phyloP scores from a whole-genome alignment of 2,797 vertebrate species.

The Enteromius trimaculatus region DNA sequence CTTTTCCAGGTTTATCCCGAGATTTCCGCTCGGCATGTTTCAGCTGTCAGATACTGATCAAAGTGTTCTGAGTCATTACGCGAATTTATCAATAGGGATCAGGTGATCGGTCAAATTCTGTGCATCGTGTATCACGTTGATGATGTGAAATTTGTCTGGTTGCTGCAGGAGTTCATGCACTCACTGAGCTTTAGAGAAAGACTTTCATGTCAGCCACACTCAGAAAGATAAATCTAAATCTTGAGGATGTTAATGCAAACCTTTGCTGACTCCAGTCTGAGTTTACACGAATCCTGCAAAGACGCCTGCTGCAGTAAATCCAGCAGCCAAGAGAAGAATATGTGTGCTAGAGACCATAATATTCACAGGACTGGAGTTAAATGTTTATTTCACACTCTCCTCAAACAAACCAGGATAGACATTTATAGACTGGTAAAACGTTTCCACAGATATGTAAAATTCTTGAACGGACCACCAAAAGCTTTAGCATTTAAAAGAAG shows the following conservation, averaged over 20 bases:
- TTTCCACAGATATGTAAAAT: conserved; percentile 1
- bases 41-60: not conserved
- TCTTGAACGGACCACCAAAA: not conserved
- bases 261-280: not conserved
- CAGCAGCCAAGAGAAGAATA: not conserved
- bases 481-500: not conserved
- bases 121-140: not conserved
- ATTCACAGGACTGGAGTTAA: not conserved
- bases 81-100: not conserved
- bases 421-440: not conserved
- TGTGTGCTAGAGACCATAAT: not conserved
- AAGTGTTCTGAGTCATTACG: not conserved
- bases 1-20: conserved; percentile 52
- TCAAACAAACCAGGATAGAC: conserved; percentile 3
- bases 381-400: conserved; percentile 28
- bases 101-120: not conserved
- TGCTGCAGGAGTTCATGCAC: conserved; percentile 5
- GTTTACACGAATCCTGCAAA: not conserved
- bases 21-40: not conserved
- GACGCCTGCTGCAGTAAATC: conserved; percentile 3
- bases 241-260: conserved; percentile 6
- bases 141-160: not conserved
- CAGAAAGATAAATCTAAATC: conserved; percentile 22
- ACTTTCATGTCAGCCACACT: conserved; percentile 1
- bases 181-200: conserved; percentile 5